Conservation (phyloP, 2,113 vertebrate species). For the Centropristis striata region DNA sequence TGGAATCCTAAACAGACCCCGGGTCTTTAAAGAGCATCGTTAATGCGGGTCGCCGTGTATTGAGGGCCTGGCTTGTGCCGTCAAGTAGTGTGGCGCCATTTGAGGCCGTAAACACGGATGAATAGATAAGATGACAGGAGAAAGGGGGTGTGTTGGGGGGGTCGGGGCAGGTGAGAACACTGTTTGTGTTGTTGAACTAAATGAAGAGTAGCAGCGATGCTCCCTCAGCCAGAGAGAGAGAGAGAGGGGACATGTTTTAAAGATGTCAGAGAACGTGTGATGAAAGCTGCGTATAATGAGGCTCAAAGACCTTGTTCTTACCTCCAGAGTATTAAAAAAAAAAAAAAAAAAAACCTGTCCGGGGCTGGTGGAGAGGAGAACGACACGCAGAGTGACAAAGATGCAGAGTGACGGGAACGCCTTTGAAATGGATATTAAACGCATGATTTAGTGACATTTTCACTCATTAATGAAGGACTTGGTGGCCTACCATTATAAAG, state of each 20-base stretch:
- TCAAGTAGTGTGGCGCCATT: slow-evolving; percentile 40
- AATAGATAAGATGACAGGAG: slow-evolving; percentile 50
- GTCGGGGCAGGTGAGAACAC: slow-evolving; percentile 41
- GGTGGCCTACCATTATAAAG: slow-evolving; percentile 79
- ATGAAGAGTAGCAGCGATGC: slow-evolving; percentile 67
- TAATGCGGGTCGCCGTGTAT: slow-evolving; percentile 31
- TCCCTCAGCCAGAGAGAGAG: slow-evolving; percentile 16
- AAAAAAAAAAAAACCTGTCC: slow-evolving; percentile 31
- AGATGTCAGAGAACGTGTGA: slow-evolving; percentile 80
- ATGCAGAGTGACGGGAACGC: slow-evolving; percentile 64
- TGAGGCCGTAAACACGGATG: slow-evolving; percentile 49
- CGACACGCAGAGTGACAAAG: slow-evolving; percentile 62
- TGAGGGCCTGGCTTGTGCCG: neutral
- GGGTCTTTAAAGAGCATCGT: slow-evolving; percentile 41
- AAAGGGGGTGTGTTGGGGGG: neutral
- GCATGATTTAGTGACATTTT: slow-evolving; percentile 74
- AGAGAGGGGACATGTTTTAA: slow-evolving; percentile 74
- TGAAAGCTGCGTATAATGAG: slow-evolving; percentile 84
- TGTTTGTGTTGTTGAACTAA: slow-evolving; percentile 77
- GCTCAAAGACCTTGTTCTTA: slow-evolving; percentile 81
- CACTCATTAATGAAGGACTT: slow-evolving; percentile 75
- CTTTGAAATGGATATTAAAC: slow-evolving; percentile 84
- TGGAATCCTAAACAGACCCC: slow-evolving; percentile 62
- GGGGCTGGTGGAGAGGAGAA: slow-evolving; percentile 43
- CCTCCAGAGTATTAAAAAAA: slow-evolving; percentile 81